Conservation (phyloP, 2,888 invertebrate genomes). For the Drosophila anceps region DNA sequence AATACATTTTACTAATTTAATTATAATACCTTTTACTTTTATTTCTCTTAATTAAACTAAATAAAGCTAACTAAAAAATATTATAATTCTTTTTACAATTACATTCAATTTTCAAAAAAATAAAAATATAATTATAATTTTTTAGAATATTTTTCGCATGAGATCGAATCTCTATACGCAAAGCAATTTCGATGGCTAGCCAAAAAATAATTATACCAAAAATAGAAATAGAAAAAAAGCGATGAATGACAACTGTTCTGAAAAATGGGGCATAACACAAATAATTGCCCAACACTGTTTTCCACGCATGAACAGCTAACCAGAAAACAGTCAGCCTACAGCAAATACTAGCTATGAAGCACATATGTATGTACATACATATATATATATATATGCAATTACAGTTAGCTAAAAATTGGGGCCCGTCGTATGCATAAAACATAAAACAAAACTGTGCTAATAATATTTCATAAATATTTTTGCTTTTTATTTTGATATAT, state of each 20-base stretch:
- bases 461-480: conserved; percentile 39
- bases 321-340: conserved; percentile 3
- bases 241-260: conserved; percentile 3
- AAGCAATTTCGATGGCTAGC: conserved; percentile 2
- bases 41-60: background rate
- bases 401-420: conserved; percentile 16
- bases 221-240: background rate
- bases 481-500: conserved; percentile 9
- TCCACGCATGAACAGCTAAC: background rate
- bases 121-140: too few species aligned
- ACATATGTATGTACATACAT: background rate
- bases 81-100: background rate
- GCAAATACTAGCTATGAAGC: background rate
- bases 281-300: conserved; percentile 12
- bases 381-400: background rate
- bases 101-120: background rate
- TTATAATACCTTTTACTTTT: too few species aligned
- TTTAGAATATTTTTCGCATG: background rate
- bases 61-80: background rate
- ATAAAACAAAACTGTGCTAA: conserved; percentile 58
- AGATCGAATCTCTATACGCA: background rate
- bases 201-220: background rate
- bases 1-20: too few species aligned
- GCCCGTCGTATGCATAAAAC: conserved; percentile 21
- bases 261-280: conserved; percentile 10